Conservation (phyloP, 2,113 vertebrate species). For the Laterallus jamaicensis region DNA sequence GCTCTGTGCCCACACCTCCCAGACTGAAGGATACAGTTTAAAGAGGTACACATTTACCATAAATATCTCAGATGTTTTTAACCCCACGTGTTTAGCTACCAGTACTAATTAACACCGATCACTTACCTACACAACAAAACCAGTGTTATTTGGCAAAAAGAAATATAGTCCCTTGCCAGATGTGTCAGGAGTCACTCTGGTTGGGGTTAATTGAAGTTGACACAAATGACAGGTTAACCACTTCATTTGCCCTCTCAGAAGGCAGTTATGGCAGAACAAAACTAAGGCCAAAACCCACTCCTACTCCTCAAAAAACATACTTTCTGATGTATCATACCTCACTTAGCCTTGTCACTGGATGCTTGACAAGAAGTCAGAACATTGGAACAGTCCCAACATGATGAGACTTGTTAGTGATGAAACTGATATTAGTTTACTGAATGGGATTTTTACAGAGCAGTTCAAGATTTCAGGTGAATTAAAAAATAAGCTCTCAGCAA, state of each 20-base stretch:
- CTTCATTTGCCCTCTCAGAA: background rate
- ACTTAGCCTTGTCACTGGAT: accelerated
- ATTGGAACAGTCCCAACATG: accelerated
- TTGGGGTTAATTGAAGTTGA: background rate
- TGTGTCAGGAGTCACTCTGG: background rate
- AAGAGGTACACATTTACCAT: background rate
- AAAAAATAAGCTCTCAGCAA: background rate
- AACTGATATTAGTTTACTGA: background rate
- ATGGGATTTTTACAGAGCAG: background rate
- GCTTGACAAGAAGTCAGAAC: background rate
- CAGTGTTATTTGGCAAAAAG: background rate
- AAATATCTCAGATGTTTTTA: background rate
- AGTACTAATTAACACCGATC: background rate
- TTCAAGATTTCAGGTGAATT: background rate
- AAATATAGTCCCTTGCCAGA: background rate
- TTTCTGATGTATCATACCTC: background rate
- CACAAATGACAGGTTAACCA: background rate
- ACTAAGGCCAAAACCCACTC: background rate
- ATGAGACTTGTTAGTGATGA: background rate
- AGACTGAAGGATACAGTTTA: accelerated
- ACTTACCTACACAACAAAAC: background rate
- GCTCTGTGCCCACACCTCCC: background rate
- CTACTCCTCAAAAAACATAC: background rate
- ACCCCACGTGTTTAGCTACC: background rate
- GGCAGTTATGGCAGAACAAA: background rate